Evolutionary conservation across 2,113 vertebrate genomes (phyloP), one percentile per base, ranked within the genome.

Genomic region (Pipa parva): DNA sequence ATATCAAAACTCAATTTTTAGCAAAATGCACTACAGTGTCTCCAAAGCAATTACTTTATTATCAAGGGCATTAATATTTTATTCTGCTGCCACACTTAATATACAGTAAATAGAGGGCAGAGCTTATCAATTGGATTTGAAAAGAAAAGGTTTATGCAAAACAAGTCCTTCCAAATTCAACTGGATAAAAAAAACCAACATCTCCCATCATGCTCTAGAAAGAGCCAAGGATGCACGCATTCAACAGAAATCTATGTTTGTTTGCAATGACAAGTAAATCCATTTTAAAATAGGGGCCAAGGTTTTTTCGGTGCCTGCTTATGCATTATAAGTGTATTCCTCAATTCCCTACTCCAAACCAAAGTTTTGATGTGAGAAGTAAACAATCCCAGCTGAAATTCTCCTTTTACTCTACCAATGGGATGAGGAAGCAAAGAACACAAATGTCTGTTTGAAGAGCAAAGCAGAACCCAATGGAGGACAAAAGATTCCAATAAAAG

Each of bases 11-110:
- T 26, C 26, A 25, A 20, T 13, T 52, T 26, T 7, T 13, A 26
- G 18, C 20, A 58, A 17, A 58, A 58, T 22, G 18, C 31, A 24
- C 15, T 18, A 22, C 55, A 22, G 20, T 2, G 9, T 31, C 20
- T 58, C 31, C 12, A 10, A 54, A 15, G 10, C 13, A 36, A 33
- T 5, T 22, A 58, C 55, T 58, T 36, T n/a, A 58, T 58, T 58
- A 36, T 20, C 7, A 18, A n/a, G 28, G 18, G 12, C 22, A 58
- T 36, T 58, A 5, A 33, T 8, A 58, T 58, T 58, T 33, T n/a
- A 2, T 0, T 52, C 26, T 52, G 49, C n/a, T n/a, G n/a, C 21
- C 10, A 26, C 12, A 25, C 21, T 25, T 21, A n/a, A 49, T 9
- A n/a, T n/a, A n/a, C n/a, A n/a, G n/a, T n/a, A n/a, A n/a, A n/a